phyloP scores from a whole-genome alignment of 2,888 invertebrate species.

The Drosophila formosana region DNA sequence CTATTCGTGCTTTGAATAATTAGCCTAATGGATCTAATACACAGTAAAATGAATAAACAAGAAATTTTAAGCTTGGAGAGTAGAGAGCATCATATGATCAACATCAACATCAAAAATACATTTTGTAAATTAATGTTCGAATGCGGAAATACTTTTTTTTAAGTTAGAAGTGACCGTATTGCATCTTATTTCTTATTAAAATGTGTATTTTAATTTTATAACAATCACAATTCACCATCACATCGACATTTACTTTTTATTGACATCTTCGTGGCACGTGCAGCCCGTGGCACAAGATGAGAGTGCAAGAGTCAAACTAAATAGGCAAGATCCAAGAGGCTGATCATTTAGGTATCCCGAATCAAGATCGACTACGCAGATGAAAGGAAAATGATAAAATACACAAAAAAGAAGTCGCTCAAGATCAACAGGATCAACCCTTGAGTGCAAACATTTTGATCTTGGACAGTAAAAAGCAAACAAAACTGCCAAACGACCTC shows the following conservation, averaged over 20 bases:
- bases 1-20: conserved; percentile 61
- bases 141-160: too few relatives aligned
- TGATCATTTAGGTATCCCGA: conserved; percentile 60
- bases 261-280: conserved; percentile 63
- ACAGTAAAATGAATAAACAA: conserved; percentile 6
- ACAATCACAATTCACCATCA: not conserved
- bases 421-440: conserved; percentile 79
- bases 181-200: too few relatives aligned
- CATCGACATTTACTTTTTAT: conserved; percentile 1
- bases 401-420: conserved; percentile 26
- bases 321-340: conserved; percentile 64
- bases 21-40: conserved; percentile 63
- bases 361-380: conserved; percentile 62
- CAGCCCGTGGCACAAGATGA: conserved; percentile 42
- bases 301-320: conserved; percentile 82
- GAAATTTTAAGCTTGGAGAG: not conserved
- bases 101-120: too few relatives aligned
- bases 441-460: conserved; percentile 79
- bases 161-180: too few relatives aligned
- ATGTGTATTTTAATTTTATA: not conserved
- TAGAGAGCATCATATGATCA: too few relatives aligned
- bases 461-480: conserved; percentile 63
- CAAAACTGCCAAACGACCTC: conserved; percentile 71
- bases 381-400: conserved; percentile 35
- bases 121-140: too few relatives aligned